Percentiles rank a stretch among this genome's conserved stretches.
These are phyloP conservation scores for Hemicentrotus pulcherrimus DNA, from an alignment of 35 echinoderm and acorn worm species.

Conservation along the genomic window DNA sequence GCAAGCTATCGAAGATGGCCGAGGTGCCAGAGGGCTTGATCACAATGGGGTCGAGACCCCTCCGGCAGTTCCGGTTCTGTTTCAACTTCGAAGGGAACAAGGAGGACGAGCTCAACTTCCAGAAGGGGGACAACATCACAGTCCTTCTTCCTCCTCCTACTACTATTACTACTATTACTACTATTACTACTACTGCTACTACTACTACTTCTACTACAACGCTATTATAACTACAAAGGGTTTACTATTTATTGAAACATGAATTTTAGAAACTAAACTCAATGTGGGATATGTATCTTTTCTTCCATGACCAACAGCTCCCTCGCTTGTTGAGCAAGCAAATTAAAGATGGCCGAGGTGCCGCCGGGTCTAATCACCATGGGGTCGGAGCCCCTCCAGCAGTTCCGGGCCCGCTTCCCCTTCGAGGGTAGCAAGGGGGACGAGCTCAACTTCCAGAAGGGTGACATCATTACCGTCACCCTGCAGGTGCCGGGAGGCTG, in stretches of 20 bases:
- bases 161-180: too few species aligned
- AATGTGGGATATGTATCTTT: neutral
- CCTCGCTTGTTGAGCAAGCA: constrained; percentile 2
- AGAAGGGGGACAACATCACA: constrained; percentile 85
- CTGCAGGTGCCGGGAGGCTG: constrained; percentile 89
- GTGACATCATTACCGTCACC: constrained; percentile 86
- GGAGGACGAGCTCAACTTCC: constrained; percentile 80
- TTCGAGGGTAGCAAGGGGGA: constrained; percentile 76
- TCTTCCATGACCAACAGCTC: neutral
- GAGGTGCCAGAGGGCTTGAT: neutral
- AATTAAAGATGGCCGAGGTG: neutral
- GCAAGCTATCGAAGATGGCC: constrained; percentile 23
- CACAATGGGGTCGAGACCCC: constrained; percentile 43
- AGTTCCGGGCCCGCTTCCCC: constrained; percentile 71
- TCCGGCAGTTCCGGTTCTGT: constrained; percentile 70
- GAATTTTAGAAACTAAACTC: too few species aligned
- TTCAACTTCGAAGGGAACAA: constrained; percentile 73
- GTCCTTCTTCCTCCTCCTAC: constrained; percentile 47
- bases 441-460: constrained; percentile 80
- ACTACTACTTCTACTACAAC: too few species aligned
- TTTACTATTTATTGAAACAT: too few species aligned
- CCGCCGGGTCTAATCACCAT: constrained; percentile 34
- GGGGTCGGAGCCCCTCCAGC: constrained; percentile 56
- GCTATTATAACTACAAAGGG: too few species aligned
- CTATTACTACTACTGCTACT: too few species aligned